These are phyloP conservation scores for Leptinotarsa undecemlineata DNA, from an alignment of 1,140 invertebrate species.

Conservation along the genomic window DNA sequence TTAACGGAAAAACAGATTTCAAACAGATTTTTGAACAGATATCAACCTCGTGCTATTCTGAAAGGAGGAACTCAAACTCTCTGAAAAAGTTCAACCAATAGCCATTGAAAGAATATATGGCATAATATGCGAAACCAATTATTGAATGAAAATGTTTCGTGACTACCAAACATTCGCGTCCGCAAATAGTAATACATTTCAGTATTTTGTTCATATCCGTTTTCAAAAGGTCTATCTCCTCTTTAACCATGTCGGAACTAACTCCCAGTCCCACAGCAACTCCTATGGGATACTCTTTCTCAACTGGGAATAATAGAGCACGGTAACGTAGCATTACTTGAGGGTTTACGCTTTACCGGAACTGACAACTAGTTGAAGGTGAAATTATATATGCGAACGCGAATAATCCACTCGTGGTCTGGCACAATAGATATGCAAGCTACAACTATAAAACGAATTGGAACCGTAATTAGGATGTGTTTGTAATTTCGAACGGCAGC, in stretches of 20 bases:
- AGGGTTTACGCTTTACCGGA: background rate
- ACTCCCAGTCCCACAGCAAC: background rate
- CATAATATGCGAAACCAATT: too few species aligned
- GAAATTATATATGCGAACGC: background rate
- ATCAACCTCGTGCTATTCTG: too few species aligned
- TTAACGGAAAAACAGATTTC: too few species aligned
- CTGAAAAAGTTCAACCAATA: too few species aligned
- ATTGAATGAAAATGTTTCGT: too few species aligned
- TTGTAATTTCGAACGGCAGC: background rate
- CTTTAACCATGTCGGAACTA: background rate
- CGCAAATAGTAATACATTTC: too few species aligned
- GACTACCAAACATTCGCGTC: too few species aligned
- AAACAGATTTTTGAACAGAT: too few species aligned
- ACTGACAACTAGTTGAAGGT: constrained; percentile 5
- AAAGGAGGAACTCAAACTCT: too few species aligned
- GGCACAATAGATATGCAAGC: background rate
- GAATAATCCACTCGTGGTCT: background rate
- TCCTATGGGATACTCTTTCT: background rate
- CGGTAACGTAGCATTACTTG: constrained; percentile 5
- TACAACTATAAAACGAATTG: background rate
- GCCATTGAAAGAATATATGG: too few species aligned
- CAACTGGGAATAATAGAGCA: background rate
- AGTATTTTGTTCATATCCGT: too few species aligned
- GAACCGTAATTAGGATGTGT: background rate
- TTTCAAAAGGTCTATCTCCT: background rate